Evolutionary conservation across 2,888 invertebrate species (phyloP).

Genomic region (Marronus borbonicus): DNA sequence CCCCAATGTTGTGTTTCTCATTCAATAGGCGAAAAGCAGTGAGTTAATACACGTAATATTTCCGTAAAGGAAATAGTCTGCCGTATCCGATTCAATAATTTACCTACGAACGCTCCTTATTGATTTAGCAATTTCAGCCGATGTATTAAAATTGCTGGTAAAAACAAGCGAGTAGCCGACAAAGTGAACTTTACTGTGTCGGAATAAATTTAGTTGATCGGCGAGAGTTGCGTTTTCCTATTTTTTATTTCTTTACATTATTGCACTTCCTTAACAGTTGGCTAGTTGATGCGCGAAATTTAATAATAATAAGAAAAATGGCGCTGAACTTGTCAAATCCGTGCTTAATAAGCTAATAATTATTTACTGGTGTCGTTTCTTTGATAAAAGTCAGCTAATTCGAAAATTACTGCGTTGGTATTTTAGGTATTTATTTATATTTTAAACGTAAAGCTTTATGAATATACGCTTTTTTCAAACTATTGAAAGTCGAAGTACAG

Average conservation of each 20-base stretch:
- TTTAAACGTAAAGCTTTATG: no score
- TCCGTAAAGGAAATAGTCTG: constrained; percentile 30
- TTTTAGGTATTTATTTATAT: no score
- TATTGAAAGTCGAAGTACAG: no score
- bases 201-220: constrained; percentile 9
- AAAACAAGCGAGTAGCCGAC: background rate
- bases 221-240: background rate
- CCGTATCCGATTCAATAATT: constrained; percentile 17
- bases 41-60: constrained; percentile 26
- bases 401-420: no score
- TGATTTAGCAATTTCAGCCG: constrained; percentile 27
- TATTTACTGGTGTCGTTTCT: no score
- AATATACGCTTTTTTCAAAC: no score
- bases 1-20: constrained; percentile 6
- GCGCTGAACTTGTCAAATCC: no score
- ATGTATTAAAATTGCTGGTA: constrained; percentile 17
- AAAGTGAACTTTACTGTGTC: background rate
- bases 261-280: background rate
- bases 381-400: no score
- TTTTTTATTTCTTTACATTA: background rate
- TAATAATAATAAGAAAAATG: background rate
- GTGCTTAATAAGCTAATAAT: no score
- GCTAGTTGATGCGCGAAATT: background rate
- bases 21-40: background rate
- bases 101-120: background rate